phyloP scores from a whole-genome alignment of 2,113 vertebrate genomes.

The Pomatostomus ruficeps region DNA sequence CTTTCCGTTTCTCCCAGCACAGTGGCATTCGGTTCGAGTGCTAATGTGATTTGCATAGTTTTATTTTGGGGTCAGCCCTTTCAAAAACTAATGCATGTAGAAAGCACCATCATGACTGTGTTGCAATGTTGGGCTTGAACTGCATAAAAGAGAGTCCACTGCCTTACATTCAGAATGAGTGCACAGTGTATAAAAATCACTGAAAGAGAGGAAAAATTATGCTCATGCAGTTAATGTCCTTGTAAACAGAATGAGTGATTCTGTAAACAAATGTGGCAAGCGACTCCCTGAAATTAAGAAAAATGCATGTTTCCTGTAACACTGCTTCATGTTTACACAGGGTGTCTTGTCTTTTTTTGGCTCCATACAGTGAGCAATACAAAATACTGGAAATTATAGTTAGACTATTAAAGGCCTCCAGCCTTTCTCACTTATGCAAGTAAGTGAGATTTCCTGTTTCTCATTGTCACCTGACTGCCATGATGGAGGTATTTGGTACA shows the following conservation, averaged over 20 bases:
- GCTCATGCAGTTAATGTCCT: conserved; percentile 21
- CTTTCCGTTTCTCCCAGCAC: background rate
- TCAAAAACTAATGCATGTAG: background rate
- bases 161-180: conserved; percentile 49
- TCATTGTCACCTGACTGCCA: background rate
- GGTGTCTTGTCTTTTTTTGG: conserved; percentile 18
- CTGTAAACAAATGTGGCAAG: conserved; percentile 41
- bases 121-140: background rate
- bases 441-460: conserved; percentile 55
- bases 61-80: conserved; percentile 20
- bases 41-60: background rate
- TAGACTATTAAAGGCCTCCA: background rate
- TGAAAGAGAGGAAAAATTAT: conserved; percentile 34
- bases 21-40: rapidly evolving
- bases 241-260: conserved; percentile 57
- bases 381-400: conserved; percentile 44
- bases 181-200: conserved; percentile 6
- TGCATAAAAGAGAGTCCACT: background rate
- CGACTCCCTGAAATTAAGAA: conserved; percentile 40
- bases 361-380: background rate
- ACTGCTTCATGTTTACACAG: conserved; percentile 1
- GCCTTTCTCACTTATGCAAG: conserved; percentile 16
- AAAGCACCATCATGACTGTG: background rate
- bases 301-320: conserved; percentile 45
- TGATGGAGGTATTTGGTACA: background rate